Percentiles rank a stretch among this genome's conserved stretches.
These are phyloP conservation scores for Oxyura jamaicensis DNA, from an alignment of 2,113 vertebrate genomes.

Conservation along the genomic window DNA sequence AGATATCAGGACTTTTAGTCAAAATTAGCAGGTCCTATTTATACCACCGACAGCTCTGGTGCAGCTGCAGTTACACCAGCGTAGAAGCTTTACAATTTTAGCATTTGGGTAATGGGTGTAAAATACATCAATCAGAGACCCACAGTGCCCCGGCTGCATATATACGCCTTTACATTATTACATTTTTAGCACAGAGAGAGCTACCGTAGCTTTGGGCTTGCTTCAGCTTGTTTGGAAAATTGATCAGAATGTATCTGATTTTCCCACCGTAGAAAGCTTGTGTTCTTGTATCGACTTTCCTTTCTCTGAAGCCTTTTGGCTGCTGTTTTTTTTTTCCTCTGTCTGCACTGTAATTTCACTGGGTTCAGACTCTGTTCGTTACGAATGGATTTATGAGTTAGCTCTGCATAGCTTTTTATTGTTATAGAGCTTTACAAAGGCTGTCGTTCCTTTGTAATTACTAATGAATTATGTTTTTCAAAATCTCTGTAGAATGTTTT, in stretches of 20 bases:
- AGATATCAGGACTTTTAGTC: neutral
- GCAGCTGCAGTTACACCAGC: neutral
- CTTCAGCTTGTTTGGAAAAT: conserved; percentile 9
- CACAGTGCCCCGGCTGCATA: neutral
- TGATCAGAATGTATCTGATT: conserved; percentile 28
- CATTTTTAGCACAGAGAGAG: neutral
- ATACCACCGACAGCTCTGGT: neutral
- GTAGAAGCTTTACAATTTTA: neutral
- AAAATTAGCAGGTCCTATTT: neutral
- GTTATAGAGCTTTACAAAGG: conserved; percentile 11
- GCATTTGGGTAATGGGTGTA: neutral
- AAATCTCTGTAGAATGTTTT: neutral
- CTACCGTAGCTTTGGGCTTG: neutral
- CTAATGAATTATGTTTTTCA: conserved; percentile 24
- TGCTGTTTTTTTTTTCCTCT: neutral
- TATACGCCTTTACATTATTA: neutral
- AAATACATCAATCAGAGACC: neutral
- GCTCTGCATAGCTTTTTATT: neutral
- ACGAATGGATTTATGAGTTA: neutral
- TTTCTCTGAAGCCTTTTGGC: neutral
- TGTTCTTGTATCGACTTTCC: neutral
- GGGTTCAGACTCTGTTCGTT: neutral
- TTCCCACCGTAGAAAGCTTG: neutral
- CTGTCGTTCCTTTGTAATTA: conserved; percentile 29
- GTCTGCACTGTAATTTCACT: neutral